A percentile compares a stretch with the other conserved stretches of the same genome.
phyloP scores from a whole-genome alignment of 2,888 invertebrate genomes.

The Cancer borealis region DNA sequence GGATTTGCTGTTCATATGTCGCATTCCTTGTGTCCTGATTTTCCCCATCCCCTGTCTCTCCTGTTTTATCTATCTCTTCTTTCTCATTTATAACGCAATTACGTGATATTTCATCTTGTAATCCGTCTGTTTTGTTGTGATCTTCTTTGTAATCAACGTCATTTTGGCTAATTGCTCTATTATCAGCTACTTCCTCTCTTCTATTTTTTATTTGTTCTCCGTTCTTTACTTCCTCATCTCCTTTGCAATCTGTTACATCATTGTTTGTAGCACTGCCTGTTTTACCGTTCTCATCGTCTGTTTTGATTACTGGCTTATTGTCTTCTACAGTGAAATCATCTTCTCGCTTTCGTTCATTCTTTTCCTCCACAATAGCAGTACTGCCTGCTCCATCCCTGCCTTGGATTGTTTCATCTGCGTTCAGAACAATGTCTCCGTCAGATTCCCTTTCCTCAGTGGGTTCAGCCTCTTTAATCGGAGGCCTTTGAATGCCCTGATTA shows the following conservation, averaged over 20 bases:
- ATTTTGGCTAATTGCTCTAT: not conserved
- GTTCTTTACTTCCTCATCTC: not conserved
- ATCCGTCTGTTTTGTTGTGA: not conserved
- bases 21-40: not conserved
- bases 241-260: not conserved
- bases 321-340: not conserved
- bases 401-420: not conserved
- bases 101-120: not conserved
- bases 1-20: not conserved
- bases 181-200: conserved; percentile 5
- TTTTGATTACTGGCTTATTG: not conserved
- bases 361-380: not conserved
- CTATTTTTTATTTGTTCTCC: conserved; percentile 22
- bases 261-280: not conserved
- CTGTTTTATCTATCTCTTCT: not conserved
- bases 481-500: not conserved
- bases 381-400: not conserved
- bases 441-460: not conserved
- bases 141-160: conserved; percentile 14
- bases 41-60: not conserved
- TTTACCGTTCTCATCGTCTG: not conserved
- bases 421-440: not conserved
- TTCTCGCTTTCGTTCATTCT: not conserved
- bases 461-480: not conserved
- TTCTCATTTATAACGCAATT: not conserved